These are phyloP conservation scores for Amia ocellicauda DNA, from an alignment of 2,113 vertebrate species.

Conservation along the genomic window DNA sequence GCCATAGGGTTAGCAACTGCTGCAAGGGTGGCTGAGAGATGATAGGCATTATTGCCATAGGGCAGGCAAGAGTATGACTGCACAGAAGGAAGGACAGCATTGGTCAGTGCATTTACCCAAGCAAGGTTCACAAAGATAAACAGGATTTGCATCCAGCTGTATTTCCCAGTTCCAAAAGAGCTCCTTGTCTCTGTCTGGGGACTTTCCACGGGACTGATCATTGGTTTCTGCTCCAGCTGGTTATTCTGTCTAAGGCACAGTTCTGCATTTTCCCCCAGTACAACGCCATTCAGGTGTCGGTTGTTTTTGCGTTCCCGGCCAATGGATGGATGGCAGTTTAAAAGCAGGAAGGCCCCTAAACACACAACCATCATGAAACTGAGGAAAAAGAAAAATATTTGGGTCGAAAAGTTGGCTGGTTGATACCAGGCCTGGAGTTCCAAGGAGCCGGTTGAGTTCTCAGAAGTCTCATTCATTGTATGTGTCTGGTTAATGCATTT, in stretches of 20 bases:
- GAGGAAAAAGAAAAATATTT: slow-evolving; percentile 72
- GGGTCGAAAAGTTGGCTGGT: slow-evolving; percentile 61
- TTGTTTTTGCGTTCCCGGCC: slow-evolving; percentile 28
- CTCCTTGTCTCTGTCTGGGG: slow-evolving; percentile 23
- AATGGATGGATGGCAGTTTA: slow-evolving; percentile 63
- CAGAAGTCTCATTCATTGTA: slow-evolving; percentile 27
- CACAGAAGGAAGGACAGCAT: slow-evolving; percentile 68
- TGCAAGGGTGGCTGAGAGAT: slow-evolving; percentile 64
- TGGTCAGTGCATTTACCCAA: slow-evolving; percentile 70
- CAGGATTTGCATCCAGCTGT: slow-evolving; percentile 52
- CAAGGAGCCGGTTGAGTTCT: slow-evolving; percentile 13
- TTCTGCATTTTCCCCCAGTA: slow-evolving; percentile 30
- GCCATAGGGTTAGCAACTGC: slow-evolving; percentile 73
- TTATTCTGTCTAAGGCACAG: slow-evolving; percentile 31
- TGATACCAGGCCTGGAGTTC: slow-evolving; percentile 52
- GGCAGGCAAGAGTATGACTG: slow-evolving; percentile 80
- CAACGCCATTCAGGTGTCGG: slow-evolving; percentile 28
- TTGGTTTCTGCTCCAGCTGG: slow-evolving; percentile 43
- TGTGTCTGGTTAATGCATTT: slow-evolving; percentile 54
- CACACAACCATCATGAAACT: slow-evolving; percentile 68
- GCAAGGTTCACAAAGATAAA: slow-evolving; percentile 66
- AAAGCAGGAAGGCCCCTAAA: slow-evolving; percentile 62
- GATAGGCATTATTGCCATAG: slow-evolving; percentile 68
- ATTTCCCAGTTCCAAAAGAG: slow-evolving; percentile 42
- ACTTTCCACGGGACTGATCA: slow-evolving; percentile 36